Conservation (phyloP, 2,113 vertebrate species). For the Chloebia gouldiae region DNA sequence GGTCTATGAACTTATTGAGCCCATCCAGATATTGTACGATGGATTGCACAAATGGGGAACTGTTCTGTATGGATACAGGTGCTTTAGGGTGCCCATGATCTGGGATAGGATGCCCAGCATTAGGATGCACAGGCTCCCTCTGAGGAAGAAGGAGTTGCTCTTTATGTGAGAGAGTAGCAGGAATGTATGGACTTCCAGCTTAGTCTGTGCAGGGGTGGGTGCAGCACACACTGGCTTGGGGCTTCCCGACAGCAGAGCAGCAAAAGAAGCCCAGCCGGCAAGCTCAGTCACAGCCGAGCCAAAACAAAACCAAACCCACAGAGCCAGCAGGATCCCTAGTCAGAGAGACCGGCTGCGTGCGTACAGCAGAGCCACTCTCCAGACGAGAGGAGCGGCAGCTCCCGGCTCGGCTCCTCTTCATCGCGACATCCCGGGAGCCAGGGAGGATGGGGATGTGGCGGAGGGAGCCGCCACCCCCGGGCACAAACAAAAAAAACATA, state of each 20-base stretch:
- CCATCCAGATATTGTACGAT: background rate
- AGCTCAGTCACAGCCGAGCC: background rate
- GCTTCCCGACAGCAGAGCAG: background rate
- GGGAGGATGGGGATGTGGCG: background rate
- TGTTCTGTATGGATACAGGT: background rate
- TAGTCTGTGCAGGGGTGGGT: background rate
- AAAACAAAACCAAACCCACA: background rate
- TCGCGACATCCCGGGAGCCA: too few species aligned
- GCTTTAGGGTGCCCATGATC: background rate
- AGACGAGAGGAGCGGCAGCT: too few species aligned
- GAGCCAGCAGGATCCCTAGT: too few species aligned
- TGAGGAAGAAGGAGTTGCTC: background rate
- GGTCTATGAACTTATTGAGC: background rate
- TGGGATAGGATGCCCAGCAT: too few species aligned
- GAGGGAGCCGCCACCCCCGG: background rate
- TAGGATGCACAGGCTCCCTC: background rate
- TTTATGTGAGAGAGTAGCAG: background rate
- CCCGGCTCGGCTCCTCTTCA: background rate
- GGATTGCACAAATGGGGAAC: background rate
- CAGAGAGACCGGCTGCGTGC: rapidly evolving
- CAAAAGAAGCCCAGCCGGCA: rapidly evolving
- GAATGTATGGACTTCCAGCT: background rate
- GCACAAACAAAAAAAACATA: background rate
- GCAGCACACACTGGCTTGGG: rapidly evolving
- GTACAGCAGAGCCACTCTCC: too few species aligned